These are phyloP conservation scores for Pomatorhinus ruficollis DNA, from an alignment of 2,113 vertebrate genomes.

Conservation along the genomic window DNA sequence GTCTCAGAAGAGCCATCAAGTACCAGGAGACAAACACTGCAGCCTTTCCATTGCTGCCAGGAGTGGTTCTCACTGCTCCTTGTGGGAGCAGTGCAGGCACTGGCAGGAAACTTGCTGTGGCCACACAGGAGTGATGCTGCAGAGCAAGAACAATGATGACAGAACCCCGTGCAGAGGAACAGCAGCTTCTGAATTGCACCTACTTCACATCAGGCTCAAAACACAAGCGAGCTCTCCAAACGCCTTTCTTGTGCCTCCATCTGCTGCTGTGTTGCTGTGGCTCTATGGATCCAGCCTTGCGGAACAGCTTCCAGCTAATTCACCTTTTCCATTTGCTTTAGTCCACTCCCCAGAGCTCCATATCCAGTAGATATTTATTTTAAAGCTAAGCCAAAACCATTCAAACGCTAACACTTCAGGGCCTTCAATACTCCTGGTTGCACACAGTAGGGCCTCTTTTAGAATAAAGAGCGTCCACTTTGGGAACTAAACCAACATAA, in stretches of 20 bases:
- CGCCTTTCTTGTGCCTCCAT: background rate
- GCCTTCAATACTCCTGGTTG: background rate
- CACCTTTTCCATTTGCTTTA: background rate
- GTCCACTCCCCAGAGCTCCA: background rate
- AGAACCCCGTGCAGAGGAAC: background rate
- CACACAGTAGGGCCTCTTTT: background rate
- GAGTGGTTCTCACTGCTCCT: rapidly evolving
- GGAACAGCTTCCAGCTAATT: background rate
- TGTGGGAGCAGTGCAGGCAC: rapidly evolving
- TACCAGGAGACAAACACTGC: background rate
- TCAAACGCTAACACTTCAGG: background rate
- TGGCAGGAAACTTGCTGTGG: rapidly evolving
- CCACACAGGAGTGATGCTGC: background rate
- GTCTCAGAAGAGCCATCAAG: background rate
- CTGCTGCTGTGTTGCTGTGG: background rate
- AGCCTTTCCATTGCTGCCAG: background rate
- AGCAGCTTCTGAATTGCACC: background rate
- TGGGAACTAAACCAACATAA: background rate
- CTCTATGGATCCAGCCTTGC: background rate
- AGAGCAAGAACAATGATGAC: rapidly evolving
- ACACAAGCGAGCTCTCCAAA: background rate
- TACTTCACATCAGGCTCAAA: background rate
- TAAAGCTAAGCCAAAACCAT: constrained; percentile 32
- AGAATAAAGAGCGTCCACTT: background rate
- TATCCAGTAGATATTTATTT: background rate